Evolutionary conservation across 2,797 vertebrate genomes (phyloP), one percentile per base, ranked within the genome.

Genomic region (Pseudotriccus pelzelni): DNA sequence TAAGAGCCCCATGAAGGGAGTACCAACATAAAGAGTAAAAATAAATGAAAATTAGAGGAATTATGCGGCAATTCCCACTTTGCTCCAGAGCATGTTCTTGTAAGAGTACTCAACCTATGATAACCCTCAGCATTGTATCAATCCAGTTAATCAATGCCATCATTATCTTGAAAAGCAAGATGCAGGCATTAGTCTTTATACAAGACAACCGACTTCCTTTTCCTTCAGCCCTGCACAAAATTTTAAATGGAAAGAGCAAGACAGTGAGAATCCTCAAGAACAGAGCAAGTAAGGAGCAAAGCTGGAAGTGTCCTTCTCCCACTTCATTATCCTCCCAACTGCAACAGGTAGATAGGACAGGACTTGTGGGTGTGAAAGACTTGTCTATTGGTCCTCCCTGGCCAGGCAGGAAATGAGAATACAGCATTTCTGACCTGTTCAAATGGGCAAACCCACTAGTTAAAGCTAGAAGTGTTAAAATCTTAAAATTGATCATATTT

Each of bases 371-470:
- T 16, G 12, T 47, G 34, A 39, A 83, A 53, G 49, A 74, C 34
- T 75, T 96, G 64, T 27, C 36, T 58, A 4, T 0, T 37, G n/a
- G n/a, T 77, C 14, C 49, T 86, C 18, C 64, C 58, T 72, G 58
- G 25, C 30, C n/a, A 56, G 63, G n/a, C 55, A 88, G 70, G 53
- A 80, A 90, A 88, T 27, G 24, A 91, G 73, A 90, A 84, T 5
- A 56, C 64, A 93, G 77, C 56, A 90, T 90, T 95, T 95, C 77
- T 94, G 75, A 72, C 25, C n/a, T 88, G 6, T 27, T 91, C 63
- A 39, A 81, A 79, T 69, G 44, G 59, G 60, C 27, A 88, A 73
- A 47, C 20, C 58, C 30, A 36, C 53, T 12, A 84, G 28, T 32
- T 25, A 84, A 84, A 93, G 67, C 69, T n/a, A 81, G 32, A 69